Evolutionary conservation across 2,113 vertebrate species (phyloP).

Genomic region (Myanophis thanlyinensis): DNA sequence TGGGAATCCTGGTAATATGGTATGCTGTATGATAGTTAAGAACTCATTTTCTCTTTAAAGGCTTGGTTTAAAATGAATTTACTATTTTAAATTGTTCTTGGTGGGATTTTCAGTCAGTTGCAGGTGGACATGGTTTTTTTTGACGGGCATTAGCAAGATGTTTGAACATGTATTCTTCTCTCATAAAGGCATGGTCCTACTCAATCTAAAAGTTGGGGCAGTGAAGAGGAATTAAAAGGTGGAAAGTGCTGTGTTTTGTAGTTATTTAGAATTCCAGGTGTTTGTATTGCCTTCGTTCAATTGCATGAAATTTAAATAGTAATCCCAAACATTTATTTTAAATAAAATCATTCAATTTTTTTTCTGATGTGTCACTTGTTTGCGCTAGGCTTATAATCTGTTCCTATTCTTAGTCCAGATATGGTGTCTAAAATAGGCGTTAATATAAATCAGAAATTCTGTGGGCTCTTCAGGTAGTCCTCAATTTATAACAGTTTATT

Average conservation of each 20-base stretch:
- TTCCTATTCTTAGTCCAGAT: background rate
- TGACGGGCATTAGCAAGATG: background rate
- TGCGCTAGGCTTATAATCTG: background rate
- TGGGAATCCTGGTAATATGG: background rate
- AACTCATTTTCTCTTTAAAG: background rate
- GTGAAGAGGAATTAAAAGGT: background rate
- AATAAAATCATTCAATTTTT: background rate
- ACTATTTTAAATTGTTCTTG: background rate
- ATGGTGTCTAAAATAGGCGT: background rate
- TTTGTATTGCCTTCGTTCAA: background rate
- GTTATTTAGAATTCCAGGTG: background rate
- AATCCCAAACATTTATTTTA: background rate
- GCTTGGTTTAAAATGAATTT: background rate
- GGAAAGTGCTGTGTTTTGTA: background rate
- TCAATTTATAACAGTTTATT: no score
- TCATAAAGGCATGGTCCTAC: background rate
- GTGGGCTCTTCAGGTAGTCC: no score
- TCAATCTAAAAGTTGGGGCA: background rate
- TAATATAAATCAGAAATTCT: background rate
- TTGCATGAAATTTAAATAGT: background rate
- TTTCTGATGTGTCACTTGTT: background rate
- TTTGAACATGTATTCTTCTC: background rate
- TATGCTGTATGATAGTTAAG: background rate
- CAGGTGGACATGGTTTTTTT: background rate
- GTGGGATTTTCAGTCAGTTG: background rate